Evolutionary conservation across 2,797 vertebrate species (phyloP), one percentile per base, ranked within the genome.

Genomic region (Podarcis lilfordi): DNA sequence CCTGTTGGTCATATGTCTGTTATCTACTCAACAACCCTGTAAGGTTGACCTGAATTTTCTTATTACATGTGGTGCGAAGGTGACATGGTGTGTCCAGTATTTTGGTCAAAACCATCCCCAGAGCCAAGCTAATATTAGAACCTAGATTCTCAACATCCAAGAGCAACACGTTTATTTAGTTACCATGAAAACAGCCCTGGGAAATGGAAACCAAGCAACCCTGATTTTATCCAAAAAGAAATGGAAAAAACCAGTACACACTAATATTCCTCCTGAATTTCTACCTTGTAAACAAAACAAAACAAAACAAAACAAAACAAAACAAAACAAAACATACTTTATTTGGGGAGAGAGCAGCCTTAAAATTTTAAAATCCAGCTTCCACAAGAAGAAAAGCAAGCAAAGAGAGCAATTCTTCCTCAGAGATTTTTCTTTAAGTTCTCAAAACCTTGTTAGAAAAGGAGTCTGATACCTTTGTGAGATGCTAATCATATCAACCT

Each of bases 241-340:
- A 3, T 5, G 86, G 23, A 4, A 86, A 40, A 29, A 86, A 72
- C 11, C 27, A 78, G 17, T 75, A 27, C 1, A 2, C 84, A 23
- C 0, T 91, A 35, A 2, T 23, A 32, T 61, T 43, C 17, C 55
- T 84, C 74, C 23, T 43, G 71, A 81, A 25, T 4, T 75, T 80
- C 80, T 50, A 89, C 11, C 4, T 79, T 19, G 75, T 84, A 75
- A 83, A 50, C 50, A 92, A 93, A 59, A 21, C 21, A 29, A 45
- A 45, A 50, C 45, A 92, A 92, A 59, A 21, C 23, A 32, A 45
- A 45, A 50, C 45, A 92, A 92, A 59, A 21, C 23, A 29, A 92
- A 59, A 21, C 23, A 32, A 45, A 45, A 50, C 45, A 92, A 92
- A 59, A 21, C 23, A 55, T 55, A 59, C 9, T 80, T 72, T 9